Evolutionary conservation across 2,113 vertebrate species (phyloP), one percentile per base, ranked within the genome.

Genomic region (Sminthopsis crassicaudata): DNA sequence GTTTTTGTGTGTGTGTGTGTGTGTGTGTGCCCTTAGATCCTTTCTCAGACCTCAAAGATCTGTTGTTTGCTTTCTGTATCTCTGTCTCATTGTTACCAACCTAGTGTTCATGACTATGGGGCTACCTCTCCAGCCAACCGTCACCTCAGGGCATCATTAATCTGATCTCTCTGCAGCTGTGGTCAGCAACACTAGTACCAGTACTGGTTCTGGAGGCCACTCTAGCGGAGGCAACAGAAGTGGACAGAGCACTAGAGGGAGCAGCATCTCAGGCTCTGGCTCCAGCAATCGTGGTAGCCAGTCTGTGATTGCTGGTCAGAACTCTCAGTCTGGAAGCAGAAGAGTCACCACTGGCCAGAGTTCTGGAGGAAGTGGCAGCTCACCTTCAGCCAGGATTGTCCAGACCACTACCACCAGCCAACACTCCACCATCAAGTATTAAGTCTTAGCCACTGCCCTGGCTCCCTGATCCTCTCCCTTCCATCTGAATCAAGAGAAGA

Each of bases 131-230:
- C 5, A n/a, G 67, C 0, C 36, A 76, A 5, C 36, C n/a, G 67
- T 42, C 67, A 76, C 36, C 36, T 22, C 16, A 42, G 36, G 67
- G 36, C 67, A n/a, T 42, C 36, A n/a, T n/a, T 76, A n/a, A 76
- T 76, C 36, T 76, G 5, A 26, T 12, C 46, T 84, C 36, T 60
- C 53, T 55, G 60, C 90, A 91, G 90, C 90, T 46, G 46, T 91
- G 42, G 42, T 48, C 91, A 60, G 46, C 51, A 91, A 91, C 23
- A 42, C 46, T 52, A 88, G 55, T 46, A 76, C 14, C 19, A 90
- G 8, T 24, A 19, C 98, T 97, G 54, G 97, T 50, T 91, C 96
- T 16, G 96, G 97, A n/a, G 98, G 90, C 52, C 2, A 8, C 42
- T 46, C 46, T 0, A 22, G 42, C 22, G 60, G 52, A 52, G 90